These are phyloP conservation scores for Dexiosoma caninum DNA, from an alignment of 2,888 invertebrate genomes.

Conservation along the genomic window DNA sequence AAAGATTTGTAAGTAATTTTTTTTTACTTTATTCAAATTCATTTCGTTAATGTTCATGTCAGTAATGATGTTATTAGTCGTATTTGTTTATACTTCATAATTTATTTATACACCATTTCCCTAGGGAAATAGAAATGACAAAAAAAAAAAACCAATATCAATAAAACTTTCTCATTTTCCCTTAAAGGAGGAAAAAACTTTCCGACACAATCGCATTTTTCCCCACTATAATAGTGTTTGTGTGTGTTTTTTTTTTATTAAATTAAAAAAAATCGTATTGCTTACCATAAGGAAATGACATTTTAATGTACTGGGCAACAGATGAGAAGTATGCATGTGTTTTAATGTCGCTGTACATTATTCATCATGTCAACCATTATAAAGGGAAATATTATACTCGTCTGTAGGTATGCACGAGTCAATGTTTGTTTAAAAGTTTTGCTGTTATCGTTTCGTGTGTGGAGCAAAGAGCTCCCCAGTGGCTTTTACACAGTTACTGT, in stretches of 20 bases:
- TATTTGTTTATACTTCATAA: not conserved
- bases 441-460: not conserved
- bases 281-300: not conserved
- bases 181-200: not conserved
- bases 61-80: slow-evolving; percentile 20
- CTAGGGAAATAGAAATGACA: not conserved
- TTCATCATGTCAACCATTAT: slow-evolving; percentile 23
- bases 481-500: slow-evolving; percentile 26
- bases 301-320: not conserved
- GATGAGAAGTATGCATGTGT: not conserved
- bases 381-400: not conserved
- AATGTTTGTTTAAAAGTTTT: not conserved
- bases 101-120: slow-evolving; percentile 26
- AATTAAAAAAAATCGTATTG: not conserved
- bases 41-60: slow-evolving; percentile 27
- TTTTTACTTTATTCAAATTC: slow-evolving; percentile 16
- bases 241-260: not conserved
- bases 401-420: too few species aligned
- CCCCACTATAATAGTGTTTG: too few species aligned
- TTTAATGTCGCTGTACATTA: not conserved
- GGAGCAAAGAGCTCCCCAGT: not conserved
- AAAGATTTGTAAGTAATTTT: not conserved
- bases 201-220: not conserved
- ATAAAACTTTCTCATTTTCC: not conserved
- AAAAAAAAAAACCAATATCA: not conserved